Evolutionary conservation across 2,113 vertebrate genomes (phyloP).

Genomic region (Osmerus mordax): DNA sequence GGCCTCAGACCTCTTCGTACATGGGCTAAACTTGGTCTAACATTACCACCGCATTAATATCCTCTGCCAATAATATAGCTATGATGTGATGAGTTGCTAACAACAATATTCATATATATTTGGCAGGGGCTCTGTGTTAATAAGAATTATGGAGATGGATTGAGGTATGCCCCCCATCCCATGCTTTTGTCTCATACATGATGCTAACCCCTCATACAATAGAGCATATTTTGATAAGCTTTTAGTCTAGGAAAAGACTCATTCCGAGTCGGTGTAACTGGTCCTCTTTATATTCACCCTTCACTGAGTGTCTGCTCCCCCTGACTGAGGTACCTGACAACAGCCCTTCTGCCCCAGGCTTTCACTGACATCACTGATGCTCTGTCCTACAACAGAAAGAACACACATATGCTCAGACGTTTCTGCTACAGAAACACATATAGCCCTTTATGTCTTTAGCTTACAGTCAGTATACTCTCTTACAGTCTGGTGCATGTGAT

Average conservation of each 20-base stretch:
- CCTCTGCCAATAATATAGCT: neutral
- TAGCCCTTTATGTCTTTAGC: neutral
- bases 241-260: neutral
- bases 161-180: conserved; percentile 15
- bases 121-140: conserved; percentile 33
- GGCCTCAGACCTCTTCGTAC: conserved; percentile 11
- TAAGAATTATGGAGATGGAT: neutral
- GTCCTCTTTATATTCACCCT: neutral
- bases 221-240: neutral
- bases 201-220: neutral
- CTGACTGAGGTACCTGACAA: conserved; percentile 4
- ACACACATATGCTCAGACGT: neutral
- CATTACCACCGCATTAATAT: neutral
- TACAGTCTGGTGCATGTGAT: conserved; percentile 52
- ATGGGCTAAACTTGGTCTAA: neutral
- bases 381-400: conserved; percentile 7
- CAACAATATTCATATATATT: conserved; percentile 25
- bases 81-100: neutral
- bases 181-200: conserved; percentile 16
- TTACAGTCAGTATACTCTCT: conserved; percentile 7
- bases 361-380: neutral
- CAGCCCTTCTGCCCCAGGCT: conserved; percentile 9
- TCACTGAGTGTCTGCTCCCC: neutral
- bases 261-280: neutral
- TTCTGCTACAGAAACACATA: neutral